phyloP scores from a whole-genome alignment of 2,113 vertebrate genomes.

The Agapornis roseicollis region DNA sequence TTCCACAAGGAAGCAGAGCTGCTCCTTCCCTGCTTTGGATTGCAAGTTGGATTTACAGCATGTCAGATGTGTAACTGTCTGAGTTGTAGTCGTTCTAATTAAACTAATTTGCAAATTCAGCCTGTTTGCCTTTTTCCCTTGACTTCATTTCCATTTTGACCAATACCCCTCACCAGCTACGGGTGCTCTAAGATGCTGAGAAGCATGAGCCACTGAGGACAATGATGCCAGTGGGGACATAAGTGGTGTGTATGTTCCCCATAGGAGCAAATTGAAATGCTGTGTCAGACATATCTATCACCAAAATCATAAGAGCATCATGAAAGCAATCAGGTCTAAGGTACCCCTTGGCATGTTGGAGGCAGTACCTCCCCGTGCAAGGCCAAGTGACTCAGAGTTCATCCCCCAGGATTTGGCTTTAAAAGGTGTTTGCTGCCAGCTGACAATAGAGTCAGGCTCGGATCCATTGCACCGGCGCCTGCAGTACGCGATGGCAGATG shows the following conservation, averaged over 20 bases:
- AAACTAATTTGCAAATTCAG: not conserved
- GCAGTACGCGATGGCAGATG: constrained; percentile 72
- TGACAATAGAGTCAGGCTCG: constrained; percentile 56
- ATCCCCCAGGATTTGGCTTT: constrained; percentile 54
- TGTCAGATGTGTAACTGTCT: not conserved
- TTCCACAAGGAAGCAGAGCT: not conserved
- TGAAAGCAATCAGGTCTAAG: constrained; percentile 35
- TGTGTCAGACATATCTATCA: not conserved
- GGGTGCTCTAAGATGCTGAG: accelerated
- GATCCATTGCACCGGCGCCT: constrained; percentile 74
- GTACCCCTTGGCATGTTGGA: constrained; percentile 29
- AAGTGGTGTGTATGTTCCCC: not conserved
- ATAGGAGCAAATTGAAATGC: not conserved
- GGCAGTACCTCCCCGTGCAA: constrained; percentile 50
- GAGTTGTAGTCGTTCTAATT: not conserved
- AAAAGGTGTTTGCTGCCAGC: constrained; percentile 61
- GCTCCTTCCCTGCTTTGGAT: not conserved
- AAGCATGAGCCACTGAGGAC: accelerated
- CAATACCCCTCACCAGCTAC: accelerated
- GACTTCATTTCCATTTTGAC: not conserved
- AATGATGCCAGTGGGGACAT: not conserved
- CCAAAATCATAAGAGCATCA: constrained; percentile 41
- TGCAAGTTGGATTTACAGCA: not conserved
- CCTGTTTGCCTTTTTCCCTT: not conserved
- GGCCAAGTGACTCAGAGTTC: constrained; percentile 68